Evolutionary conservation across 2,113 vertebrate genomes (phyloP).

Genomic region (Oryzias celebensis): DNA sequence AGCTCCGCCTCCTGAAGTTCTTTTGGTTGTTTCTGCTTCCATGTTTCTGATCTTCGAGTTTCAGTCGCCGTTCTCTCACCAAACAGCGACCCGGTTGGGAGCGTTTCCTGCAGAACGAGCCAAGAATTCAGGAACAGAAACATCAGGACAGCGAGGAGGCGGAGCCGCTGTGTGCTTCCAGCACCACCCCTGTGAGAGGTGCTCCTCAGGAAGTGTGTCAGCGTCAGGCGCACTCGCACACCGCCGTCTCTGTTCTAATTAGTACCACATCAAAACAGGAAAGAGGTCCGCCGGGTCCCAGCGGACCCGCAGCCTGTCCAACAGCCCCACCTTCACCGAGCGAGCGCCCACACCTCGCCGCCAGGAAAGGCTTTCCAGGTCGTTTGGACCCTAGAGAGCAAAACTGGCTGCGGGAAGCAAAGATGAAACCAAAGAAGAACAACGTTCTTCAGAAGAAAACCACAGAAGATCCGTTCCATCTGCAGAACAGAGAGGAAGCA

Average conservation of each 20-base stretch:
- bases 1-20: no score
- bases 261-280: slow-evolving; percentile 64
- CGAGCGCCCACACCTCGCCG: slow-evolving; percentile 6
- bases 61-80: no score
- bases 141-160: slow-evolving; percentile 46
- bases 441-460: no score
- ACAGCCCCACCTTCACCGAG: slow-evolving; percentile 46
- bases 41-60: no score
- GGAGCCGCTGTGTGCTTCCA: slow-evolving; percentile 39
- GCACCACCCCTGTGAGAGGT: slow-evolving; percentile 41
- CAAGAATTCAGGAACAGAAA: slow-evolving; percentile 38
- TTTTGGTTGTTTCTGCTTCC: no score
- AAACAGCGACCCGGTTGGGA: slow-evolving; percentile 29
- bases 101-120: slow-evolving; percentile 24
- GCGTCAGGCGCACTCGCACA: slow-evolving; percentile 1
- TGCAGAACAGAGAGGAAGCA: no score
- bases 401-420: no score
- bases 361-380: slow-evolving; percentile 32
- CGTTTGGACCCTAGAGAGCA: neutral
- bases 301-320: slow-evolving; percentile 53
- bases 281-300: slow-evolving; percentile 58
- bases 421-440: no score
- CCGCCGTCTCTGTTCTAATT: slow-evolving; percentile 60
- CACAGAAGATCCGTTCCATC: no score
- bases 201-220: slow-evolving; percentile 57